phyloP scores from a whole-genome alignment of 64 coral and sea anemone species.

The Pachyseris speciosa region DNA sequence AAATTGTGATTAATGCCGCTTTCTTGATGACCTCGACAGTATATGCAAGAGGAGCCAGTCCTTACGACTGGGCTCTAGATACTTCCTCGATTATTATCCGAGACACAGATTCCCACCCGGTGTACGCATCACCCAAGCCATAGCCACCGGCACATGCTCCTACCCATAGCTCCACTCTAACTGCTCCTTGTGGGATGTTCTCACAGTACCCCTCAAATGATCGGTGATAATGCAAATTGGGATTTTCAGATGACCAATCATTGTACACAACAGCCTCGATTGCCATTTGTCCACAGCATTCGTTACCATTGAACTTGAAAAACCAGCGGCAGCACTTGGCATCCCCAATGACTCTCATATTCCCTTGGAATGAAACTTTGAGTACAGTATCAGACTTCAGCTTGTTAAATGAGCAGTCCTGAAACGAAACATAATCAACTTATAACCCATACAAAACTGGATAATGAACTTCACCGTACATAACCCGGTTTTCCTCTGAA shows the following conservation, averaged over 20 bases:
- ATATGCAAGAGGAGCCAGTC: too few species aligned
- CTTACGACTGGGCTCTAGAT: not conserved
- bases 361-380: conserved; percentile 21
- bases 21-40: too few species aligned
- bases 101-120: conserved; percentile 8
- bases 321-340: not conserved
- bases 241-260: not conserved
- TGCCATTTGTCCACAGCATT: not conserved
- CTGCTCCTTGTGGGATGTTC: not conserved
- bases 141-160: not conserved
- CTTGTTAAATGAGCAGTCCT: conserved; percentile 12
- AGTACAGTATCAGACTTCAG: not conserved
- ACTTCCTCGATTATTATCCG: conserved; percentile 36
- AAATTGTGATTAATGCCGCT: too few species aligned
- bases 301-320: conserved; percentile 32
- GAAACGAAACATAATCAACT: not conserved
- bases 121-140: conserved; percentile 11
- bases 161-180: conserved; percentile 4
- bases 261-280: conserved; percentile 6
- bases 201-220: conserved; percentile 19
- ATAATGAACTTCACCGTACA: not conserved
- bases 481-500: too few species aligned
- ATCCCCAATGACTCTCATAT: not conserved
- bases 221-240: not conserved
- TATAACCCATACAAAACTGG: not conserved